Base-by-base conservation (phyloP, 53 echinoderm and acorn worm species). In the Paracentrotus lividus region DNA sequence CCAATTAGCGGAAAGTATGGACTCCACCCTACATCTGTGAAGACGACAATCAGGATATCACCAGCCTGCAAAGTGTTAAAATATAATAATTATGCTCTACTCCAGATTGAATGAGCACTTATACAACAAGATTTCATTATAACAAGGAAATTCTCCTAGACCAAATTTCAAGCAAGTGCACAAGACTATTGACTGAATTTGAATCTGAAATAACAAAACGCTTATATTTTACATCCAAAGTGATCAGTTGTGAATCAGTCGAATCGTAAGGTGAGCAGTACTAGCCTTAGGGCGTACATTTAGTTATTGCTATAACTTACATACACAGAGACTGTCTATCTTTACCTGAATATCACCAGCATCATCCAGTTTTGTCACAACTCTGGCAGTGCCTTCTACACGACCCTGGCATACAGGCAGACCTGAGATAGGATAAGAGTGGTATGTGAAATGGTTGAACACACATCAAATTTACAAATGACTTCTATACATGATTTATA, bases 11-110 rank as follows among this genome's bases (percentile, higher is more conserved):
- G 95, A 49, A 95, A 95, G 81, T 95, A 95, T 5, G 95, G 95
- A 58, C 91, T 94, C 95, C 95, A 95, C 9, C 95, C 95, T 49
- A 95, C 94, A 86, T 95, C 95, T 2, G 95, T 95, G 76, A 91
- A 94, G 49, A 90, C 34, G 60, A 94, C 94, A n/a, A 95, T 91
- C 92, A 95, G 87, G 61, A 95, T 77, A 4, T 95, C 95, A 61
- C 95, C 95, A 75, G 64, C 49, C 95, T 95, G 1, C 12, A 72
- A 40, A 61, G 8, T n/a, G 54, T 54, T 54, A n/a, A n/a, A n/a
- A n/a, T n/a, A n/a, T n/a, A n/a, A n/a, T n/a, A n/a, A n/a, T n/a
- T n/a, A n/a, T n/a, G n/a, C n/a, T n/a, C n/a, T n/a, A n/a, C n/a
- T n/a, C n/a, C n/a, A n/a, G n/a, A n/a, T n/a, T n/a, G n/a, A n/a